Evolutionary conservation across 2,113 vertebrate species (phyloP), one percentile per base, ranked within the genome.

Genomic region (Pelvicachromis taeniatus): DNA sequence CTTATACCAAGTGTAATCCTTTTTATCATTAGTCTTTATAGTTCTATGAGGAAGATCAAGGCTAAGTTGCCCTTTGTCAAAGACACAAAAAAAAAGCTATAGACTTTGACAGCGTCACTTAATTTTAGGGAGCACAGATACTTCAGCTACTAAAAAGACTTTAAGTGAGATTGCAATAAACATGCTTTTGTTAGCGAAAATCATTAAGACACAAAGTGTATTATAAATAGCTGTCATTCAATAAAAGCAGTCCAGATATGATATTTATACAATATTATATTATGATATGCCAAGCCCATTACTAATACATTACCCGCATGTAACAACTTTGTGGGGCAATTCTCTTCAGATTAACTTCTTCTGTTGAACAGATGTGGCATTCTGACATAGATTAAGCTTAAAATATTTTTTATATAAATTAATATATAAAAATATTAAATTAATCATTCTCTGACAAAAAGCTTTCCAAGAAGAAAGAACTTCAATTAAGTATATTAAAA

Each of bases 21-120:
- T 95, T 92, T 94, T 94, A 93, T 87, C 91, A 93, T 95, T 95
- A 93, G 91, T 85, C 90, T 88, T 84, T 81, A 55, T 50, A 88
- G 90, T 90, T 88, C 83, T 93, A 77, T 83, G 86, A 93, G 86
- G 87, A 85, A 92, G 92, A 94, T 93, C 89, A 94, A 94, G 85
- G 85, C 87, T 90, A 84, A 81, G 87, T 56, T 89, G 88, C 87
- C 89, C 89, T 93, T 92, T 83, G 89, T 94, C 87, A 85, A 87
- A 94, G 87, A 82, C 86, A 92, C 82, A 89, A 84, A 87, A 65
- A 87, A 65, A 83, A 45, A 59, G 81, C 83, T 83, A 81, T 38
- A 78, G 89, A 82, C 53, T 81, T 14, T 83, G 58, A 84, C 84
- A 93, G 91, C 83, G 85, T 87, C 84, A 82, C 88, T 91, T 84